These are phyloP conservation scores for Enteromius thamalakanensis DNA, from an alignment of 2,797 vertebrate genomes.

Conservation along the genomic window DNA sequence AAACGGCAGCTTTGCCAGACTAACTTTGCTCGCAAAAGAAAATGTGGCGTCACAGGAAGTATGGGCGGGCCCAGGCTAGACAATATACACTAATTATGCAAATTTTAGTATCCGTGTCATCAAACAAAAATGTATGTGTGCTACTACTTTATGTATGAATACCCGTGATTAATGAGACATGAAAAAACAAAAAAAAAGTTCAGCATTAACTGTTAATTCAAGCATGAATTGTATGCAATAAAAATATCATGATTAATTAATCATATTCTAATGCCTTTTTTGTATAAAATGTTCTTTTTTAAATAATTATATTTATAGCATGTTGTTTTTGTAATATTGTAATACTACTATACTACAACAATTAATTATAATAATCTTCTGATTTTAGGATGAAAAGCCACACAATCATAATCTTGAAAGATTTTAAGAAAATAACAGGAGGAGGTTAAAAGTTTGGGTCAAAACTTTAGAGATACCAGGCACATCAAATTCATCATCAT, in stretches of 20 bases:
- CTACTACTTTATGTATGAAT: not conserved
- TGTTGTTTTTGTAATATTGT: too few relatives aligned
- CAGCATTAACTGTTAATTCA: not conserved
- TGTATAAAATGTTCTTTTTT: not conserved
- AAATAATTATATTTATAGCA: not conserved
- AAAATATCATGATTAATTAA: not conserved
- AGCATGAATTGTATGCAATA: not conserved
- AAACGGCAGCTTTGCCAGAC: too few relatives aligned
- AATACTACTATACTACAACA: not conserved
- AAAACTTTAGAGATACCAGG: slow-evolving; percentile 11
- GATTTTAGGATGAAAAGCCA: not conserved
- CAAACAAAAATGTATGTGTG: not conserved
- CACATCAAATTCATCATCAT: slow-evolving; percentile 29
- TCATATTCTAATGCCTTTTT: not conserved
- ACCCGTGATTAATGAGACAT: not conserved
- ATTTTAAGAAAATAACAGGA: not conserved
- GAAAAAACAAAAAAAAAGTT: not conserved
- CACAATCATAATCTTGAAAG: not conserved
- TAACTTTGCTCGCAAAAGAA: too few relatives aligned
- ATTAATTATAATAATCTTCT: not conserved
- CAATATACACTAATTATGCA: not conserved
- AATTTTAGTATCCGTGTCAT: not conserved
- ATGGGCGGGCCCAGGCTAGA: too few relatives aligned
- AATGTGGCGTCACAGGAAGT: too few relatives aligned
- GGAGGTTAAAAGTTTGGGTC: not conserved